A percentile compares a stretch with the other conserved stretches of the same genome.
These are phyloP conservation scores for Coptodon bakossiorum DNA, from an alignment of 2,113 vertebrate genomes.

Conservation along the genomic window DNA sequence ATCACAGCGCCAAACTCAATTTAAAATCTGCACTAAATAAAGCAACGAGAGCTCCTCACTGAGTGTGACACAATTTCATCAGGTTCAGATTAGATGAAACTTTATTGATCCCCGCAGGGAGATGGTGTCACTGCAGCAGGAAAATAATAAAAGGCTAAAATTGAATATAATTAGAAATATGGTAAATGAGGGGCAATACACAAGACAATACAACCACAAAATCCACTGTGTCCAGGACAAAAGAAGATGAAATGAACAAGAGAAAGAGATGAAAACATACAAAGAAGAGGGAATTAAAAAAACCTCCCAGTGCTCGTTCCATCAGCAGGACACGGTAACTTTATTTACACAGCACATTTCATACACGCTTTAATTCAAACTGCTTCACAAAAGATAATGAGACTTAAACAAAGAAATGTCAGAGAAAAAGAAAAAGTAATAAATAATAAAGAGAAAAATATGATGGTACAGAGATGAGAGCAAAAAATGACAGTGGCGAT, in stretches of 20 bases:
- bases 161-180: constrained; percentile 49
- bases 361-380: neutral
- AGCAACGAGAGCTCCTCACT: constrained; percentile 23
- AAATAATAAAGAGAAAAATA: neutral
- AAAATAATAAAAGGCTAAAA: constrained; percentile 38
- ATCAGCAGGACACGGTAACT: neutral
- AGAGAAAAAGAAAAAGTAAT: neutral
- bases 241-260: neutral
- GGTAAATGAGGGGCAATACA: constrained; percentile 3
- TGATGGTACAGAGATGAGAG: neutral
- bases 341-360: neutral
- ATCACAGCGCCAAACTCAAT: constrained; percentile 18
- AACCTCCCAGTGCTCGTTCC: neutral
- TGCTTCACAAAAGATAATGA: neutral
- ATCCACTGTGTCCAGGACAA: neutral
- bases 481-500: neutral
- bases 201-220: neutral
- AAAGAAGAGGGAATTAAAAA: neutral
- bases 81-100: constrained; percentile 50
- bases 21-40: constrained; percentile 44
- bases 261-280: neutral
- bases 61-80: constrained; percentile 54
- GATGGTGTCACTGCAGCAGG: constrained; percentile 12
- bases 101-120: constrained; percentile 54
- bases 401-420: neutral